Percentiles rank a stretch among this genome's conserved stretches.
These are phyloP conservation scores for Myiozetetes cayanensis DNA, from an alignment of 2,113 vertebrate species.

Conservation along the genomic window DNA sequence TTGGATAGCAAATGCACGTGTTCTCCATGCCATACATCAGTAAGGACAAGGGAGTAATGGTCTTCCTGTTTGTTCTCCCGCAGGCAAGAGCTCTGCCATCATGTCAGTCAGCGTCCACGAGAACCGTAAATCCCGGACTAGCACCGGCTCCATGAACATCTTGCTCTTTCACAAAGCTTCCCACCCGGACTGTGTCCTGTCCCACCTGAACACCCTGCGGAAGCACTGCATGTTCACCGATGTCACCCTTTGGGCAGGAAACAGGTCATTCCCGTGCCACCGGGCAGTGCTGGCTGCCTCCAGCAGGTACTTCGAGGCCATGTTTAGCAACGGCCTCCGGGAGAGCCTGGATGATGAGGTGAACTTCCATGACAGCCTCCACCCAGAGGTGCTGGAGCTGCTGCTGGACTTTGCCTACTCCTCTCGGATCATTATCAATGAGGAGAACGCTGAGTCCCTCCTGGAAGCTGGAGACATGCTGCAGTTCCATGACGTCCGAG, in stretches of 20 bases:
- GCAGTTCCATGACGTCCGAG: slow-evolving; percentile 91
- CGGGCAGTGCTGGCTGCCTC: slow-evolving; percentile 91
- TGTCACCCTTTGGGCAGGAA: slow-evolving; percentile 90
- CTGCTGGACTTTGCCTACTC: slow-evolving; percentile 94
- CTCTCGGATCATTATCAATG: slow-evolving; percentile 89
- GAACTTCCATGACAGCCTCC: slow-evolving; percentile 91
- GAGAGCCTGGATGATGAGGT: slow-evolving; percentile 89
- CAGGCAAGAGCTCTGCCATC: slow-evolving; percentile 46
- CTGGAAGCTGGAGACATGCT: slow-evolving; percentile 94
- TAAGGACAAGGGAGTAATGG: neutral
- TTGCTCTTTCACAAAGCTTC: slow-evolving; percentile 92
- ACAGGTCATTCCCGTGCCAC: slow-evolving; percentile 90
- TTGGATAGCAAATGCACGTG: neutral
- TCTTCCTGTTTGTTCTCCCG: neutral
- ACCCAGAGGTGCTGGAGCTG: slow-evolving; percentile 92
- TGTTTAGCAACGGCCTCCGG: slow-evolving; percentile 93
- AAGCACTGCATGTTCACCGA: slow-evolving; percentile 94
- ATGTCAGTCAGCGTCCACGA: slow-evolving; percentile 96
- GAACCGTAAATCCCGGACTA: slow-evolving; percentile 92
- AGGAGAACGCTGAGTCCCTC: slow-evolving; percentile 92
- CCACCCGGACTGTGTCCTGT: slow-evolving; percentile 90
- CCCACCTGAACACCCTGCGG: slow-evolving; percentile 88
- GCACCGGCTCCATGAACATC: slow-evolving; percentile 92
- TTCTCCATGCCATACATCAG: neutral
- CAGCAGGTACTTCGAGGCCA: slow-evolving; percentile 95